Conservation (phyloP, 2,888 invertebrate genomes). For the Bombylius discolor region DNA sequence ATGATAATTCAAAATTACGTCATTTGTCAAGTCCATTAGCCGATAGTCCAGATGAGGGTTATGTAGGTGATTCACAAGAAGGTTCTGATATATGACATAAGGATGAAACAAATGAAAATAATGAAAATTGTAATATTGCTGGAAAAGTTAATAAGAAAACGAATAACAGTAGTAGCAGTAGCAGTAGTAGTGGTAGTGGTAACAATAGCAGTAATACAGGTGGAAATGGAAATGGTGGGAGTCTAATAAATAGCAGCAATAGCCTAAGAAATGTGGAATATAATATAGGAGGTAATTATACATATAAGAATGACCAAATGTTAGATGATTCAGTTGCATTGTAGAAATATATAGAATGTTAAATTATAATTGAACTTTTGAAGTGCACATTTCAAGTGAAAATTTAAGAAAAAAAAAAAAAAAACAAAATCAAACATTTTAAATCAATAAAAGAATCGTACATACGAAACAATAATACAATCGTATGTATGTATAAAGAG, state of each 20-base stretch:
- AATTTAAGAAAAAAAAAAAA: too few species aligned
- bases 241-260: neutral
- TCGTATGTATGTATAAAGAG: too few species aligned
- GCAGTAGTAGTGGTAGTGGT: neutral
- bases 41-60: constrained; percentile 78
- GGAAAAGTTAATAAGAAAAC: too few species aligned
- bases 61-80: constrained; percentile 61
- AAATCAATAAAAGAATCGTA: too few species aligned
- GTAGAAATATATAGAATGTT: constrained; percentile 13
- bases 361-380: too few species aligned
- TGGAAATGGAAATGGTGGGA: neutral
- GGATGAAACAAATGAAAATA: constrained; percentile 6
- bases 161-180: too few species aligned
- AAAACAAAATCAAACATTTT: too few species aligned
- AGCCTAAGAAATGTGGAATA: neutral
- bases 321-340: constrained; percentile 33
- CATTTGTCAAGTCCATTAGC: constrained; percentile 41
- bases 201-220: neutral
- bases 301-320: neutral
- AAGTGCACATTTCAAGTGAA: too few species aligned
- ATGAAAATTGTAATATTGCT: neutral
- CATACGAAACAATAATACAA: too few species aligned
- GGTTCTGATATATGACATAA: constrained; percentile 55
- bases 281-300: neutral
- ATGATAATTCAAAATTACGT: constrained; percentile 36